Evolutionary conservation across 2,113 vertebrate genomes (phyloP).

Genomic region (Oenanthe oenanthe): DNA sequence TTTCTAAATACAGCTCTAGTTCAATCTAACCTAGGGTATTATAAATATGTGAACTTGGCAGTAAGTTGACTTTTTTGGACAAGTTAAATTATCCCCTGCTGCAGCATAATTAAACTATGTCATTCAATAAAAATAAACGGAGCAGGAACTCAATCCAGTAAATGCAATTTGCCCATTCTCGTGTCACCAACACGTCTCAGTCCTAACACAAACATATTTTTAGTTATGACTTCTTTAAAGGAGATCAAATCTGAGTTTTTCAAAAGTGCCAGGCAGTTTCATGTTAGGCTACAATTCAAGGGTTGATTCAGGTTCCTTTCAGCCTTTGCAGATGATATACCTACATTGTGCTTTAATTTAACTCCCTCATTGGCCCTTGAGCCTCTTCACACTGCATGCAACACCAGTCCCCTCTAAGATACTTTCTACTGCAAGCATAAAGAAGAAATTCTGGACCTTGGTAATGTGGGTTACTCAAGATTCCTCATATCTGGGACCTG

Average conservation of each 20-base stretch:
- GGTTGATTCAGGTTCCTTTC: neutral
- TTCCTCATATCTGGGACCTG: neutral
- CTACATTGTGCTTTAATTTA: neutral
- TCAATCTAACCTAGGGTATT: neutral
- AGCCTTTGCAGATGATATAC: neutral
- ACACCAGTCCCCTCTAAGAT: neutral
- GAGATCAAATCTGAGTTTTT: neutral
- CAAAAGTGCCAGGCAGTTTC: neutral
- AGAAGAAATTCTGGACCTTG: neutral
- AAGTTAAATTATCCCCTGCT: neutral
- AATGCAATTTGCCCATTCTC: neutral
- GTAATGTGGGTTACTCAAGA: neutral
- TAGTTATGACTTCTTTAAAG: neutral
- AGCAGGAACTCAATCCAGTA: neutral
- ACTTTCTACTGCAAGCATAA: neutral
- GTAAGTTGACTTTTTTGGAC: neutral
- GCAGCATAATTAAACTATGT: neutral
- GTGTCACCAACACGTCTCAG: neutral
- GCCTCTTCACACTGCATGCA: rapidly evolving
- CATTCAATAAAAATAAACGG: neutral
- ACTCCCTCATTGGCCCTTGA: neutral
- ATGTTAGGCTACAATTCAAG: neutral
- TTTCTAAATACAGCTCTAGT: neutral
- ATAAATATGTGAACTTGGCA: neutral
- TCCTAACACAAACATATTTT: neutral